These are phyloP conservation scores for Adelognathus sp. DNA, from an alignment of 2,888 invertebrate species.

Conservation along the genomic window DNA sequence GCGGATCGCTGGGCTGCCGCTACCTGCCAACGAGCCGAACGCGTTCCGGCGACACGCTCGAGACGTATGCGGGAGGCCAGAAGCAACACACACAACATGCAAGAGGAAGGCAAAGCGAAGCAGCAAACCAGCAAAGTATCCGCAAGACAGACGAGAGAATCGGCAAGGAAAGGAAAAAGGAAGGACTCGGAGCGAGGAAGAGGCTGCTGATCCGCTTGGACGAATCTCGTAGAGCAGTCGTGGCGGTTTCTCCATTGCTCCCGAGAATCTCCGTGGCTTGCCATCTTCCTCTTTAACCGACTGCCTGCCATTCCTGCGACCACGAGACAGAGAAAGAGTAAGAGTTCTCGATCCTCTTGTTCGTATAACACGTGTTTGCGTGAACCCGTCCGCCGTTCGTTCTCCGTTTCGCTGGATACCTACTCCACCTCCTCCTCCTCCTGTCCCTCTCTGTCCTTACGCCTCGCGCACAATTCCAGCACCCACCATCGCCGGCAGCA, in stretches of 20 bases:
- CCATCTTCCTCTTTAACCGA: constrained; percentile 10
- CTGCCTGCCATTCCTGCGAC: not conserved
- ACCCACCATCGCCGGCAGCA: not conserved
- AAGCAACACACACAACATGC: not conserved
- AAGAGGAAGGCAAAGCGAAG: not conserved
- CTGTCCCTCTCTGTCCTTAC: constrained; percentile 40
- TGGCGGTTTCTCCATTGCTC: constrained; percentile 18
- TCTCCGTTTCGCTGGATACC: constrained; percentile 47
- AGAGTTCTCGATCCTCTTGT: constrained; percentile 69
- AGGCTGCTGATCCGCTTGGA: constrained; percentile 18
- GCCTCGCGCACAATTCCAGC: constrained; percentile 38
- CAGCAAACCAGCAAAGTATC: constrained; percentile 38
- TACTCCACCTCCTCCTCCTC: constrained; percentile 31
- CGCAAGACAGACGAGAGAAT: constrained; percentile 10
- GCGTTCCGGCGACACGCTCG: constrained; percentile 25
- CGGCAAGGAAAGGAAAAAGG: not conserved
- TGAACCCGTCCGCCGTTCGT: constrained; percentile 73
- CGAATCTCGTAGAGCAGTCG: constrained; percentile 46
- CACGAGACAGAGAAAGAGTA: too few species aligned
- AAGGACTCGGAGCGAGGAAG: too few species aligned
- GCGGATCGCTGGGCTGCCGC: constrained; percentile 40
- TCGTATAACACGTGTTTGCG: constrained; percentile 79
- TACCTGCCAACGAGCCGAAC: constrained; percentile 64
- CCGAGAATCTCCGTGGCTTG: constrained; percentile 26
- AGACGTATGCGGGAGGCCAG: constrained; percentile 22